Evolutionary conservation across 2,113 vertebrate species (phyloP).

Genomic region (Hassar affinis): DNA sequence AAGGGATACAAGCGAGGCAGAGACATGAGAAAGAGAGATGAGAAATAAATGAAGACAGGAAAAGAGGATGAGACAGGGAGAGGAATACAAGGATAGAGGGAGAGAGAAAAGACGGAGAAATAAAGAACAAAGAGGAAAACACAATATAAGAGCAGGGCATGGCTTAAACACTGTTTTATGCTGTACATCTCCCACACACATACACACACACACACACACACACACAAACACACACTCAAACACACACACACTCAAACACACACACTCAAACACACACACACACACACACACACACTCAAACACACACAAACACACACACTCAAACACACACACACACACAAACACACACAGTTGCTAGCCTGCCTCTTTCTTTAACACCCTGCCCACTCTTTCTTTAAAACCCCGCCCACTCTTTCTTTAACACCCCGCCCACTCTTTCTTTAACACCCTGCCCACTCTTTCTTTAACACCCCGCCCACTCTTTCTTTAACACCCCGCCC

Average conservation of each 20-base stretch:
- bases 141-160: not conserved
- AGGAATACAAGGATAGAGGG: not conserved
- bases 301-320: conserved; percentile 14
- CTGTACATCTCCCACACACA: not conserved
- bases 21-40: conserved; percentile 49
- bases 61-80: not conserved
- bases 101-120: not conserved
- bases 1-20: conserved; percentile 16
- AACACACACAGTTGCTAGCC: too few relatives aligned
- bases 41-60: conserved; percentile 52
- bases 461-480: not conserved
- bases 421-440: not conserved
- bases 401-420: not conserved
- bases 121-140: not conserved
- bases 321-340: conserved; percentile 10
- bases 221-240: conserved; percentile 11
- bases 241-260: conserved; percentile 17
- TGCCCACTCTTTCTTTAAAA: not conserved
- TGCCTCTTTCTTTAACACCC: not conserved
- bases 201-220: conserved; percentile 20
- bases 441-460: not conserved
- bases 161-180: not conserved
- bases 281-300: conserved; percentile 14
- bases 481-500: not conserved
- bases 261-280: conserved; percentile 7